A percentile compares a stretch with the other conserved stretches of the same genome.
phyloP scores from a whole-genome alignment of 2,888 invertebrate genomes.

The Phalangium opilio region DNA sequence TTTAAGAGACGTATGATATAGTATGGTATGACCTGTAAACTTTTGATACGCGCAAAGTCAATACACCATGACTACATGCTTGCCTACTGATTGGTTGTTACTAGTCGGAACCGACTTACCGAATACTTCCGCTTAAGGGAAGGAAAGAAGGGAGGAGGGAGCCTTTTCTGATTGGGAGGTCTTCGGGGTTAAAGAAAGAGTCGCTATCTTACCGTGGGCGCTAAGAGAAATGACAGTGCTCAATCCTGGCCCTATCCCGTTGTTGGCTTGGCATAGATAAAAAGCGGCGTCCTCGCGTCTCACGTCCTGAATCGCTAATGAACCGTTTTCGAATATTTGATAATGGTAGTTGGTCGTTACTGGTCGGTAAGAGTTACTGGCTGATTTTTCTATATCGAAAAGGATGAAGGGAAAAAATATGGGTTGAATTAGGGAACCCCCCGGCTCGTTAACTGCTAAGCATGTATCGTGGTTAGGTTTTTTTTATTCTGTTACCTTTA shows the following conservation, averaged over 20 bases:
- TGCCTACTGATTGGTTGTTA: too few relatives aligned
- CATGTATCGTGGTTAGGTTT: background rate
- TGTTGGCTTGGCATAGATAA: slow-evolving; percentile 75
- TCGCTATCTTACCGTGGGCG: slow-evolving; percentile 59
- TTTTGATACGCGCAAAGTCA: too few relatives aligned
- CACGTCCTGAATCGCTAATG: slow-evolving; percentile 28
- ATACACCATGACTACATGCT: too few relatives aligned
- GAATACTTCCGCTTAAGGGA: slow-evolving; percentile 1
- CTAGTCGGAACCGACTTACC: too few relatives aligned
- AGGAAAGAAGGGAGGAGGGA: too few relatives aligned
- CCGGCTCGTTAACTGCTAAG: background rate
- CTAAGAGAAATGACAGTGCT: slow-evolving; percentile 86
- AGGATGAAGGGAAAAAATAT: too few relatives aligned
- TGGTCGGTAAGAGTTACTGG: slow-evolving; percentile 9
- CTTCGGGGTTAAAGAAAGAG: too few relatives aligned
- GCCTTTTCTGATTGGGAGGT: background rate
- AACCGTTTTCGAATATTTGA: slow-evolving; percentile 26
- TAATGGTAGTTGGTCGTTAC: slow-evolving; percentile 24
- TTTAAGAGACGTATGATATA: too few relatives aligned
- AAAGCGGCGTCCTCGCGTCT: slow-evolving; percentile 16
- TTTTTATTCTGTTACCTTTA: slow-evolving; percentile 22
- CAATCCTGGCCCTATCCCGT: slow-evolving; percentile 88
- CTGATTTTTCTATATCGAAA: background rate
- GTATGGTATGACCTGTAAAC: too few relatives aligned
- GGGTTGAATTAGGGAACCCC: too few relatives aligned